Base-by-base conservation (phyloP, 2,888 invertebrate species). In the Drosophila emarginata region DNA sequence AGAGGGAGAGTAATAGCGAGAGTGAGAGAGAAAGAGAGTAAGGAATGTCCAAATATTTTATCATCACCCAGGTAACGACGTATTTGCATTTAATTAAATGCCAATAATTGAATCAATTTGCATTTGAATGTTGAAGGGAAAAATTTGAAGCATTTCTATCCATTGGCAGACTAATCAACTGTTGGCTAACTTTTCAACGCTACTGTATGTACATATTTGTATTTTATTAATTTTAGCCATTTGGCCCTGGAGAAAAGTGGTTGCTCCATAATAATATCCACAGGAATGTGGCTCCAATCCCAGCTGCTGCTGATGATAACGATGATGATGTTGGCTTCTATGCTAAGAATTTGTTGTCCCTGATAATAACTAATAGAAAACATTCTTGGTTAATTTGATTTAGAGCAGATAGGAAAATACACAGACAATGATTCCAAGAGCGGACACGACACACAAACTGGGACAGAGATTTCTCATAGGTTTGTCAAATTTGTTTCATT, bases 81-180 rank as follows among this genome's bases (percentile, higher is more conserved):
- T 71, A 65, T 85, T 85, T 80, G 79, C 79, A 83, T 86, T 87
- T 83, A 85, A 85, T 85, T 85, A 85, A 83, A 83, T 78, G 72
- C 77, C 81, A 86, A 85, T 86, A 85, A 86, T 87, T 83, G 84
- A 87, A 79, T 85, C 79, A 83, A 80, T 83, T 86, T 85, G 79
- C 83, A 80, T 78, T 70, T 75, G 74, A 83, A 87, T 83, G 76
- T 69, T 54, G 67, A 75, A 73, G 59, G 39, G 71, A 84, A 80
- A 82, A 86, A 36, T 54, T 54, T 36, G 54, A 54, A 54, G 32
- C 12, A 54, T 54, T 54, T 86, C 68, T 75, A 54, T 61, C 69
- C 76, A 85, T 78, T 54, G 70, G 68, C 77, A 59, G 74, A 74
- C 79, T 83, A 82, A 82, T 82, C 87, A 82, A 82, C 70, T 21